Evolutionary conservation across 2,113 vertebrate genomes (phyloP), one percentile per base, ranked within the genome.

Genomic region (Campylomormyrus tamandua): DNA sequence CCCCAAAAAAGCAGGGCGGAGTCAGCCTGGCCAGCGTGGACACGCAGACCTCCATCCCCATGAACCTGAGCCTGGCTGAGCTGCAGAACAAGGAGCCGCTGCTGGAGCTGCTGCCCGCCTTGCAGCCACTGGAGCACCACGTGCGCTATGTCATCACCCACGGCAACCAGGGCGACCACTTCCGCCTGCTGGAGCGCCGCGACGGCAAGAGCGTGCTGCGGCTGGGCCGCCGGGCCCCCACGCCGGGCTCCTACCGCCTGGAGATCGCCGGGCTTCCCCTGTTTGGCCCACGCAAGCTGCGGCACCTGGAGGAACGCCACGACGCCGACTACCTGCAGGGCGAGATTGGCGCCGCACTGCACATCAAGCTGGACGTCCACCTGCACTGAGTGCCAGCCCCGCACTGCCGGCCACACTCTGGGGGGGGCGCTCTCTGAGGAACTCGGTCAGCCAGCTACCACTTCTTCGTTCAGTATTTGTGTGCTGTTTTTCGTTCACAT

Each of bases 21-120:
- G 94, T 97, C 91, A 98, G 96, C 91, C 93, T 98, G 95, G 97
- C 97, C 94, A 98, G 97, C 86, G 88, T 99, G 91, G 97, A 99
- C 90, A 94, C 95, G 0, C 97, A 97, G 35, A 90, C 91, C 9
- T 96, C 95, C n/a, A 95, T 99, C 92, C 94, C 95, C 90, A 95
- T 98, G 95, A 94, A 92, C 19, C 88, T 98, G 83, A 97, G 97
- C 87, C 95, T 97, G 90, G 95, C 96, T 0, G 89, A 90, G 21
- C 94, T 99, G 92, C 95, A 95, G 39, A 96, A 92, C 92, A 95
- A 95, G n/a, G 93, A 98, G 92, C 97, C 97, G 48, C 96, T 99
- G 70, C 94, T 99, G 62, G 97, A 98, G 95, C 95, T 99, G 0
- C 93, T 96, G 74, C 97, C 98, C 0, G 97, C 97, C 0, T 91